A percentile compares a stretch with the other conserved stretches of the same genome.
These are phyloP conservation scores for Phaethornis superciliosus DNA, from an alignment of 2,113 vertebrate species.

Conservation along the genomic window DNA sequence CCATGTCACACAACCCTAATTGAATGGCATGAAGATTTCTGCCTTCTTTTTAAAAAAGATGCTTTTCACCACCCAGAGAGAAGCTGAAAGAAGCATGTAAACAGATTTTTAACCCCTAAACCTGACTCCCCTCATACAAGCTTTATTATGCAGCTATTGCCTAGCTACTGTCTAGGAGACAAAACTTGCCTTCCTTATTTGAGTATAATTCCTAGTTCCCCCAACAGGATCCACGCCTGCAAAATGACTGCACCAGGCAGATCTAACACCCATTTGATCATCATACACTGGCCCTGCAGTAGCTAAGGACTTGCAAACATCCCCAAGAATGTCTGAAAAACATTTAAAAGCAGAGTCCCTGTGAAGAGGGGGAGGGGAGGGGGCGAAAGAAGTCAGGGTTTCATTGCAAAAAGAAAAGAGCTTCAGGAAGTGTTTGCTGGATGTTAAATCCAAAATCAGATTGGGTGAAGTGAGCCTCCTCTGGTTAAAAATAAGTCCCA, in stretches of 20 bases:
- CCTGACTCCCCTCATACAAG: neutral
- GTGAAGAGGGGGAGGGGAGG: neutral
- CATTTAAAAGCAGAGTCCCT: neutral
- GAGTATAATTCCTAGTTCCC: neutral
- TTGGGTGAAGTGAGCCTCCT: neutral
- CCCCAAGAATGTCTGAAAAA: neutral
- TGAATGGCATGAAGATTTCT: neutral
- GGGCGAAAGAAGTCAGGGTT: neutral
- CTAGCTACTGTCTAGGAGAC: neutral
- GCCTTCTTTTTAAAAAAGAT: neutral
- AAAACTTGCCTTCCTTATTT: neutral
- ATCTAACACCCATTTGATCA: neutral
- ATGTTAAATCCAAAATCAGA: neutral
- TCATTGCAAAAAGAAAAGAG: neutral
- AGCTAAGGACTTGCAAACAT: neutral
- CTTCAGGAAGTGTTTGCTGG: neutral
- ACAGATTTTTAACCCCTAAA: neutral
- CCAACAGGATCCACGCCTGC: neutral
- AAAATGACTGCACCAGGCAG: neutral
- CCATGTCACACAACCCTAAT: neutral
- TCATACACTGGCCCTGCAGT: rapidly evolving
- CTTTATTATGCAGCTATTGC: neutral
- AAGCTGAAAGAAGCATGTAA: neutral
- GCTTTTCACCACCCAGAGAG: neutral
- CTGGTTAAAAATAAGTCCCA: slow-evolving; percentile 49